Evolutionary conservation across 2,113 vertebrate species (phyloP).

Genomic region (Protobothrops flavoviridis): DNA sequence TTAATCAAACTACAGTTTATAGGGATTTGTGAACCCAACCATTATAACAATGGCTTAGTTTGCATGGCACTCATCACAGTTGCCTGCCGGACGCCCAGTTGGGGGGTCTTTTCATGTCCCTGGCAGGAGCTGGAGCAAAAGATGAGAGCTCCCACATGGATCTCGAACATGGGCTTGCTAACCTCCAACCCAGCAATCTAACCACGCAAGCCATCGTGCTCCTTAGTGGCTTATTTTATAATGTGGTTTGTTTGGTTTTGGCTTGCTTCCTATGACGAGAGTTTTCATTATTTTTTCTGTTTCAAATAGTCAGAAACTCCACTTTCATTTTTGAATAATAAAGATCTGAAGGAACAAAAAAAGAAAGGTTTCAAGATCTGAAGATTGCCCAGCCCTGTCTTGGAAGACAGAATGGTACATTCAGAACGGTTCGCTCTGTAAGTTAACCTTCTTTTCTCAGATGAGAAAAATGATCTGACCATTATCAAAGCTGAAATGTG

Average conservation of each 20-base stretch:
- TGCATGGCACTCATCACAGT: neutral
- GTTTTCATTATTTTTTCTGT: neutral
- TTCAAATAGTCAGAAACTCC: neutral
- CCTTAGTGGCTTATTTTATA: neutral
- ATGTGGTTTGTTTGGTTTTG: neutral
- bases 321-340: neutral
- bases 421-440: neutral
- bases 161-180: neutral
- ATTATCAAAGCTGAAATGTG: neutral
- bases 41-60: neutral
- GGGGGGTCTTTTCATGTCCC: neutral
- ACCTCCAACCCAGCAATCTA: neutral
- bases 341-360: neutral
- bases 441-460: neutral
- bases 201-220: neutral
- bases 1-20: neutral
- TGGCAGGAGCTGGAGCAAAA: neutral
- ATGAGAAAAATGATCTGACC: neutral
- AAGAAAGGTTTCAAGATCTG: neutral
- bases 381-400: neutral
- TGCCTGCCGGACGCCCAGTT: neutral
- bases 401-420: neutral
- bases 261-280: neutral
- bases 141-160: neutral
- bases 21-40: neutral